phyloP scores from a whole-genome alignment of 2,113 vertebrate species.

The Corythaeola cristata region DNA sequence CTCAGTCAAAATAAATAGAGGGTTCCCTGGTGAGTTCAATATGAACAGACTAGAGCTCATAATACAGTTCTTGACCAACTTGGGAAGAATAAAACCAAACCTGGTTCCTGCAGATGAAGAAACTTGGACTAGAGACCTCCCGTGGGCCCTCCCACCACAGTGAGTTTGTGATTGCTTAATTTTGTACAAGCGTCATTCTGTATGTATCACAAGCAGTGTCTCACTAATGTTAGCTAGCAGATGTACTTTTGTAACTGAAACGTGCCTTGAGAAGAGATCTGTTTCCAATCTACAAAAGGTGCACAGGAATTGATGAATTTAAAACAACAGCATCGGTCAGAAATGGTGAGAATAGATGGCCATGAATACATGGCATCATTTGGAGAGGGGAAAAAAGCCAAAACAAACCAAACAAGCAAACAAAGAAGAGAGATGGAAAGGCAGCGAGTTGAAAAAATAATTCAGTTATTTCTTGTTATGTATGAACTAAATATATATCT shows the following conservation, averaged over 20 bases:
- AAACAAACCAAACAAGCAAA: not conserved
- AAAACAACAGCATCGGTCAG: not conserved
- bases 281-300: not conserved
- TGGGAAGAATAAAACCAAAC: not conserved
- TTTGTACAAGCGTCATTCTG: not conserved
- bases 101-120: not conserved
- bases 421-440: not conserved
- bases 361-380: not conserved
- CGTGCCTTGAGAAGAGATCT: not conserved
- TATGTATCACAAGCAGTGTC: not conserved
- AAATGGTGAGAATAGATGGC: not conserved
- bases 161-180: not conserved
- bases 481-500: not conserved
- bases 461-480: not conserved
- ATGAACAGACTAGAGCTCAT: not conserved
- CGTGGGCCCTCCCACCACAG: not conserved
- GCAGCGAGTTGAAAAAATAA: not conserved
- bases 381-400: not conserved
- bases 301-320: not conserved
- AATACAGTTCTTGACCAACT: not conserved
- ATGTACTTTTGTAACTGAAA: not conserved
- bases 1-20: not conserved
- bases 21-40: not conserved
- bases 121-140: not conserved
- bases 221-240: not conserved